Conservation (phyloP, 2,888 invertebrate species). For the Gryllus longicercus region DNA sequence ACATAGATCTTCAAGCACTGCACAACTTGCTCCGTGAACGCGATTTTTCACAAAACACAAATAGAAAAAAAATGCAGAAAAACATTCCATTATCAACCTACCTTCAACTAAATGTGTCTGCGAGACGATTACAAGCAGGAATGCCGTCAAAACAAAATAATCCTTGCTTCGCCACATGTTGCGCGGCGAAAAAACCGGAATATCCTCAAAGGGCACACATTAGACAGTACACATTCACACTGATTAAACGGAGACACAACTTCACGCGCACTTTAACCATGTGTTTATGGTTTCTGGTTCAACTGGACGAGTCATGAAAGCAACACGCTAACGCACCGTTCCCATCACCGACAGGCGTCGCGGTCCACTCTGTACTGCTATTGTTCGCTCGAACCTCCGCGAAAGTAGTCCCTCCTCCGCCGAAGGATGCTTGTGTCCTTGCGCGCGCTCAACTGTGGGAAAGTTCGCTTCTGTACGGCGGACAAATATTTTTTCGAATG, state of each 20-base stretch:
- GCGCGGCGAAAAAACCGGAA: conserved; percentile 25
- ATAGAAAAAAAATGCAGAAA: background rate
- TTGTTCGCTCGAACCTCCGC: conserved; percentile 48
- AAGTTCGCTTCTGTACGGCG: conserved; percentile 35
- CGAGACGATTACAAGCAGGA: conserved; percentile 27
- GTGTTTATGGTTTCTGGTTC: conserved; percentile 22
- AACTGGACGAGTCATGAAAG: background rate
- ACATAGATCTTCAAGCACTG: too few relatives aligned
- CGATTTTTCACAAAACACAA: background rate
- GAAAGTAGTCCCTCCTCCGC: conserved; percentile 47
- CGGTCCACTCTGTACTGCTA: conserved; percentile 40
- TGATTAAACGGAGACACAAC: conserved; percentile 8
- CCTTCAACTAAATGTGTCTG: conserved; percentile 31
- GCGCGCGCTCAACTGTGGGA: conserved; percentile 38
- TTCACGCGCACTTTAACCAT: conserved; percentile 30
- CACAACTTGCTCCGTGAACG: background rate
- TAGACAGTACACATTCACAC: conserved; percentile 31
- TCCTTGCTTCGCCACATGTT: conserved; percentile 33
- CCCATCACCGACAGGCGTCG: conserved; percentile 24
- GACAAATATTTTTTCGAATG: background rate
- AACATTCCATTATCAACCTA: conserved; percentile 22
- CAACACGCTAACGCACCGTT: conserved; percentile 8
- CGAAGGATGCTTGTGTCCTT: conserved; percentile 45
- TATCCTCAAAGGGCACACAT: conserved; percentile 32
- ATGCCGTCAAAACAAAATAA: conserved; percentile 32